Base-by-base conservation (phyloP, 2,113 vertebrate species). In the Todiramphus chloris region DNA sequence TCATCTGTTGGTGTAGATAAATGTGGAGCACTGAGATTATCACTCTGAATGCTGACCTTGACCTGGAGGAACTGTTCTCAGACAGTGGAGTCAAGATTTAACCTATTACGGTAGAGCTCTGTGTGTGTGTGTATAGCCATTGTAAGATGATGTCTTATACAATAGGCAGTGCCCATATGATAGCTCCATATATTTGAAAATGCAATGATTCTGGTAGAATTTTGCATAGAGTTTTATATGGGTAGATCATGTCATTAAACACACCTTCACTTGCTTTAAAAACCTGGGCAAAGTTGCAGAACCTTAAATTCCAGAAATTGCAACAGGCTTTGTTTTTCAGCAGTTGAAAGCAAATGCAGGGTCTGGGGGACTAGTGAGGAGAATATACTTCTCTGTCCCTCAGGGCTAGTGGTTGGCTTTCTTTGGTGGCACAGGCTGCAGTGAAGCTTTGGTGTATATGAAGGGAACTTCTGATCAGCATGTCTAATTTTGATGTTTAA, bases 271-370 rank as follows among this genome's bases (percentile, higher is more conserved):
- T 19, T 82, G 33, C 30, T 86, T 68, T 77, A 15, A 39, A 62
- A 83, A 31, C 3, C 4, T 56, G 39, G 16, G 4, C 1, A 63
- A 83, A 44, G 13, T 16, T 82, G 30, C 14, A 6, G 33, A 46
- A 44, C 2, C 1, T 63, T 64, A 18, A 30, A 0, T 43, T 83
- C 64, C 16, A 31, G 56, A 86, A 75, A 59, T 43, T 73, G 31
- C 27, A 55, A 35, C 21, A 50, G 46, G 13, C 31, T 73, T 62
- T 35, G 7, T 46, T 69, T 77, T 56, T 11, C 9, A 24, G 35
- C 16, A 17, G 3, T 46, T 58, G 39, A 25, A 83, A 62, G n/a
- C 0, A 2, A 68, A 18, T 3, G 5, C 9, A n/a, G 30, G 2
- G 21, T 39, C 44, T 43, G 6, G 9, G 28, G 53, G 6, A 23